phyloP scores from a whole-genome alignment of 2,888 invertebrate species.

The Ophonus ardosiacus region DNA sequence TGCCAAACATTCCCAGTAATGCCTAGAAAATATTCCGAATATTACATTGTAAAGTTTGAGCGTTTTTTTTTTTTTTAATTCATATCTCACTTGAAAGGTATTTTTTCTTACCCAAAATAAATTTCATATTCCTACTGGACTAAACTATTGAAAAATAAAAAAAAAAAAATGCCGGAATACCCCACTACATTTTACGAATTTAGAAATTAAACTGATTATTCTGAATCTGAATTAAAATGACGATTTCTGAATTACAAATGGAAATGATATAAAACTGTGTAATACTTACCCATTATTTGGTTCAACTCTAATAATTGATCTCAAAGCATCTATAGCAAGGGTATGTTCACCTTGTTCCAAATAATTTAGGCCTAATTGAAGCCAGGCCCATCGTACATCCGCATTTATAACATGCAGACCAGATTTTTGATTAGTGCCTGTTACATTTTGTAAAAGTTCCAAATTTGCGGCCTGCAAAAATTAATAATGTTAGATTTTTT shows the following conservation, averaged over 20 bases:
- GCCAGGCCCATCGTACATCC: conserved; percentile 84
- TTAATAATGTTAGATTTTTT: conserved; percentile 8
- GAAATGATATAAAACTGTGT: too few relatives aligned
- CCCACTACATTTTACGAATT: too few relatives aligned
- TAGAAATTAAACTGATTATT: too few relatives aligned
- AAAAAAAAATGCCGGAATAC: too few relatives aligned
- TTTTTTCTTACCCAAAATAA: too few relatives aligned
- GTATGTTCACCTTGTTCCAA: conserved; percentile 85
- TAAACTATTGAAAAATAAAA: too few relatives aligned
- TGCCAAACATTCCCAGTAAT: conserved; percentile 92
- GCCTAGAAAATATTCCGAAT: conserved; percentile 73
- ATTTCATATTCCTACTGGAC: too few relatives aligned
- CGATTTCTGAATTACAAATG: too few relatives aligned
- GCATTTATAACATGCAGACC: conserved; percentile 70
- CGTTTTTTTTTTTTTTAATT: too few relatives aligned
- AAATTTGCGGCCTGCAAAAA: conserved; percentile 79
- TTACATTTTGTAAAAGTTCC: conserved; percentile 79
- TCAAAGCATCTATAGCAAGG: conserved; percentile 86
- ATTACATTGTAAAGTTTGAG: too few relatives aligned
- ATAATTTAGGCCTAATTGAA: conserved; percentile 90
- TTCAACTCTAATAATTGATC: conserved; percentile 84
- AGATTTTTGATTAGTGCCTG: conserved; percentile 69
- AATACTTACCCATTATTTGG: conserved; percentile 81
- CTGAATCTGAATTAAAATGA: too few relatives aligned
- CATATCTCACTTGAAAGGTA: too few relatives aligned